These are phyloP conservation scores for Anoplophora glabripennis DNA, from an alignment of 1,140 invertebrate genomes.

Conservation along the genomic window DNA sequence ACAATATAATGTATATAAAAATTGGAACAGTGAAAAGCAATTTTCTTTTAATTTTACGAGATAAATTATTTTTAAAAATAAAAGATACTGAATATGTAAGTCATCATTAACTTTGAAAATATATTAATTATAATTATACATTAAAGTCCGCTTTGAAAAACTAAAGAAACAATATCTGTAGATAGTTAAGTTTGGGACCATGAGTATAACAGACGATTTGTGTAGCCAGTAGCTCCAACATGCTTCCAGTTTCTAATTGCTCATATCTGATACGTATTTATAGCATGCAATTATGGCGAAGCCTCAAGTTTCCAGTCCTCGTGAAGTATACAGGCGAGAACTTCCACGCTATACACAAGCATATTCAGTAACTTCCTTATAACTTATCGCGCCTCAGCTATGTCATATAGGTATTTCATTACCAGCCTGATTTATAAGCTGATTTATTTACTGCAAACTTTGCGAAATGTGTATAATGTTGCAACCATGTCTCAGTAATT, in stretches of 20 bases:
- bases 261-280: slow-evolving; percentile 46
- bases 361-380: slow-evolving; percentile 41
- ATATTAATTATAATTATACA: too few relatives aligned
- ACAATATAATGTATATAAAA: too few relatives aligned
- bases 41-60: too few relatives aligned
- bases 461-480: slow-evolving; percentile 31
- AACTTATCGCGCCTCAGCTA: slow-evolving; percentile 38
- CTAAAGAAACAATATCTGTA: too few relatives aligned
- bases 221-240: too few relatives aligned
- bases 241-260: slow-evolving; percentile 37
- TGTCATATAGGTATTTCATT: slow-evolving; percentile 46
- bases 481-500: slow-evolving; percentile 32
- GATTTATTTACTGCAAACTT: slow-evolving; percentile 42
- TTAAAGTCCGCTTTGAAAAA: too few relatives aligned
- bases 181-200: too few relatives aligned
- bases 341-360: slow-evolving; percentile 37
- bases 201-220: too few relatives aligned
- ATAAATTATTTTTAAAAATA: too few relatives aligned
- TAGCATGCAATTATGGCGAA: slow-evolving; percentile 40
- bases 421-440: slow-evolving; percentile 38
- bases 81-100: too few relatives aligned
- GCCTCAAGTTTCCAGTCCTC: slow-evolving; percentile 38
- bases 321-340: slow-evolving; percentile 32
- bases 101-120: too few relatives aligned
- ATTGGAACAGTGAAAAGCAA: too few relatives aligned